Evolutionary conservation across 2,888 invertebrate genomes (phyloP).

Genomic region (Serrognathus titanus): DNA sequence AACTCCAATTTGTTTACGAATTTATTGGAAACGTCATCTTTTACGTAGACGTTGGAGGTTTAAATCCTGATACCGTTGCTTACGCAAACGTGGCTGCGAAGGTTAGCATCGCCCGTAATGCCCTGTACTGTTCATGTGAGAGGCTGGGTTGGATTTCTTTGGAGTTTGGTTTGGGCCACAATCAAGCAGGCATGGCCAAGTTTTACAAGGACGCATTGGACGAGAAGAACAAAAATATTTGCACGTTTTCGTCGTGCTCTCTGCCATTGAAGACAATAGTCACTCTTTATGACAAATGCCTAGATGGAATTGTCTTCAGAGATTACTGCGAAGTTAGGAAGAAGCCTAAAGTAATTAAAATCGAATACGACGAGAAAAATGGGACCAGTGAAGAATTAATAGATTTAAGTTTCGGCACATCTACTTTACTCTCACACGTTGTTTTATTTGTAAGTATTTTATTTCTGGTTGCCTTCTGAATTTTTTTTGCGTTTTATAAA

Average conservation of each 20-base stretch:
- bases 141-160: conserved; percentile 49
- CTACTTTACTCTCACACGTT: too few species aligned
- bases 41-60: conserved; percentile 50
- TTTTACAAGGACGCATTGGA: conserved; percentile 50
- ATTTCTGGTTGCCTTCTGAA: too few species aligned
- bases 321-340: neutral
- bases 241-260: conserved; percentile 50
- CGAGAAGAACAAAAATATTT: conserved; percentile 50
- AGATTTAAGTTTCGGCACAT: too few species aligned
- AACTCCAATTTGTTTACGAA: conserved; percentile 40
- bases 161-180: conserved; percentile 28
- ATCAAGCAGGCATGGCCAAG: conserved; percentile 35
- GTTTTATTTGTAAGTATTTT: too few species aligned
- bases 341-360: neutral
- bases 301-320: neutral
- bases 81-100: conserved; percentile 48
- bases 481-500: too few species aligned
- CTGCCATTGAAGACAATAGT: conserved; percentile 50
- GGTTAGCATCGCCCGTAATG: conserved; percentile 48
- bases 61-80: conserved; percentile 51
- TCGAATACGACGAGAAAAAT: neutral
- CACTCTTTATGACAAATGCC: conserved; percentile 19
- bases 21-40: conserved; percentile 51
- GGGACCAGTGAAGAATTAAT: neutral
- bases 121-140: conserved; percentile 52